These are phyloP conservation scores for Epirrita christyi DNA, from an alignment of 2,888 invertebrate species.

Conservation along the genomic window DNA sequence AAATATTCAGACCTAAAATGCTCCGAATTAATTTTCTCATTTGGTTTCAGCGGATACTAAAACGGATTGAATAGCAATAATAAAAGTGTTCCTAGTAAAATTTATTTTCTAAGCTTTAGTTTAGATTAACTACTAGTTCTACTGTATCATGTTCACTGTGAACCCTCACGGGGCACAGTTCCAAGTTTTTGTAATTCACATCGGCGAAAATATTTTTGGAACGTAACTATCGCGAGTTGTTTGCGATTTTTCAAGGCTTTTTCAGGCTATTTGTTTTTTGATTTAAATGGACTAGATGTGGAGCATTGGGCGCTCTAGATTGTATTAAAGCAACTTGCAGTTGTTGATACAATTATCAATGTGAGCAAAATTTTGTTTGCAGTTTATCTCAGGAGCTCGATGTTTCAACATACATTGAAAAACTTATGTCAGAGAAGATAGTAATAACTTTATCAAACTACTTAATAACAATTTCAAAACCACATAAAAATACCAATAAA, in stretches of 20 bases:
- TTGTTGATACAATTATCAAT: no score
- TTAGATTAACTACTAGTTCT: slow-evolving; percentile 23
- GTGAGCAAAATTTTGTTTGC: slow-evolving; percentile 5
- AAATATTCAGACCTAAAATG: neutral
- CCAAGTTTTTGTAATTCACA: slow-evolving; percentile 47
- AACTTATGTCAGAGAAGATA: no score
- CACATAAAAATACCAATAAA: no score
- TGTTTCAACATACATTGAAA: neutral
- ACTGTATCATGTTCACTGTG: slow-evolving; percentile 34
- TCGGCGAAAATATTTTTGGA: slow-evolving; percentile 43
- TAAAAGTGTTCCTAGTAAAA: slow-evolving; percentile 9
- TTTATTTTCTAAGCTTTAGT: slow-evolving; percentile 11
- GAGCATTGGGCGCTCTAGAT: slow-evolving; percentile 10
- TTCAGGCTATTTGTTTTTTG: slow-evolving; percentile 31
- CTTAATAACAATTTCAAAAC: no score
- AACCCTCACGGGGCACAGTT: slow-evolving; percentile 37
- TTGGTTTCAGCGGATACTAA: slow-evolving; percentile 3
- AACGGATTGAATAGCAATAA: slow-evolving; percentile 3
- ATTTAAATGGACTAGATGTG: slow-evolving; percentile 33
- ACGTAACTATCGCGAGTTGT: slow-evolving; percentile 41
- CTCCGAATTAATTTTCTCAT: neutral
- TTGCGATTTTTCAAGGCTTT: slow-evolving; percentile 37
- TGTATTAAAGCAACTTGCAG: slow-evolving; percentile 2
- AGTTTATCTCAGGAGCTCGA: neutral
- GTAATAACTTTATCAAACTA: no score